These are phyloP conservation scores for Microcebus griseorufus DNA, from an alignment of 2,113 vertebrate species.

Conservation along the genomic window DNA sequence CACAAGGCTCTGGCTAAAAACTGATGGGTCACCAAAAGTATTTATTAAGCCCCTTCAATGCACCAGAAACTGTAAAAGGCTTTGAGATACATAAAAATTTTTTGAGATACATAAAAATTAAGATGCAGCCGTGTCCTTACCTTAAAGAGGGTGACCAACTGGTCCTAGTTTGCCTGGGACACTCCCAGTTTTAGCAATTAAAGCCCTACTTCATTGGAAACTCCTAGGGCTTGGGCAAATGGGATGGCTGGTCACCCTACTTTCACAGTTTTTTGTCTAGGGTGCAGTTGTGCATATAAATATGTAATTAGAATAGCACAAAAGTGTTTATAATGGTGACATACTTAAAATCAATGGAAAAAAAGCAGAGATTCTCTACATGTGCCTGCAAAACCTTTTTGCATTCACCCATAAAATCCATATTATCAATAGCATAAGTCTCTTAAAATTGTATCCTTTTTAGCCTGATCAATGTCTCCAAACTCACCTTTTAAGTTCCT, in stretches of 20 bases:
- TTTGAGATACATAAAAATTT: not conserved
- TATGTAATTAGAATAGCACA: not conserved
- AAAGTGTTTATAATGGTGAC: not conserved
- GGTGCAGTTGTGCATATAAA: not conserved
- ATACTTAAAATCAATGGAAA: not conserved
- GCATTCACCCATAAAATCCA: not conserved
- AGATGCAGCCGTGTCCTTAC: not conserved
- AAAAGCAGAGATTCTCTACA: not conserved
- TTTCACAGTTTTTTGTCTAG: not conserved
- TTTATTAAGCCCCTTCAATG: not conserved
- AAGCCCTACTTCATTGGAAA: not conserved
- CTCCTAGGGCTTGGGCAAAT: not conserved
- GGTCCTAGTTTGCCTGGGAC: not conserved
- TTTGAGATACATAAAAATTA: not conserved
- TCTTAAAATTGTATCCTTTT: conserved; percentile 18
- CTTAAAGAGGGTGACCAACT: not conserved
- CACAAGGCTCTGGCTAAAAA: not conserved
- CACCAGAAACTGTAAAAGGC: not conserved
- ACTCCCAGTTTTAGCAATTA: not conserved
- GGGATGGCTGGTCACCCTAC: not conserved
- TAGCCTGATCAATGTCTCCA: not conserved
- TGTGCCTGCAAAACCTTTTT: not conserved
- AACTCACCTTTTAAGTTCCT: not conserved
- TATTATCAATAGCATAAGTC: not conserved
- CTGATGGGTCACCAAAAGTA: not conserved